Evolutionary conservation across 2,888 invertebrate genomes (phyloP), one percentile per base, ranked within the genome.

Genomic region (Morpho achilles): DNA sequence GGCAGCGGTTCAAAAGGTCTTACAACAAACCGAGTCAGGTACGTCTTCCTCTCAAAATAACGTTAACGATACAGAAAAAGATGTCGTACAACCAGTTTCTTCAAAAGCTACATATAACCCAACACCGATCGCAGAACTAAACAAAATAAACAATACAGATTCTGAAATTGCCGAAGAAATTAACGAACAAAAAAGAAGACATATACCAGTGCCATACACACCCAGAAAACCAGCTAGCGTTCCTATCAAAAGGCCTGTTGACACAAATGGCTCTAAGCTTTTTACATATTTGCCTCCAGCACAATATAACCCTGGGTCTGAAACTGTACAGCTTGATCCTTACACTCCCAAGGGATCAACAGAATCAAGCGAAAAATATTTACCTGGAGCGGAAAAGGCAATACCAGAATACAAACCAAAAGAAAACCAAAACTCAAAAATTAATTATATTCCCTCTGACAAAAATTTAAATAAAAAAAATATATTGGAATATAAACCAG

Each of bases 41-140:
- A 50, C 72, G n/a, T 63, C 71, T 39, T 60, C 76, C n/a, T 63
- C 71, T 22, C 73, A 71, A 58, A 48, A 56, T 39, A 42, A 3
- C 7, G 10, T 45, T 45, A 59, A 58, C 48, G 63, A 67, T 7
- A 55, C 40, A 55, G 71, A 53, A 74, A 22, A 65, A 23, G 32
- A 23, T 48, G 41, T 47, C 63, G 61, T 63, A 61, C 64, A 63
- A 83, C 86, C 74, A 84, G 90, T 66, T 53, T 52, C 64, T 43
- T 69, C 72, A 42, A 91, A 88, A 74, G 84, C 74, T 41, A 91
- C 89, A 5, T 94, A 94, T 70, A 93, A 93, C 73, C 94, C 94
- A 32, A 94, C 94, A 2, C 94, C 94, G 0, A 94, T 94, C 72
- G 82, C 93, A 0, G 93, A 94, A 77, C 77, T 94, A 41, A 87